Conservation (phyloP, 2,797 vertebrate species). For the Oceanodroma leucorhoa region DNA sequence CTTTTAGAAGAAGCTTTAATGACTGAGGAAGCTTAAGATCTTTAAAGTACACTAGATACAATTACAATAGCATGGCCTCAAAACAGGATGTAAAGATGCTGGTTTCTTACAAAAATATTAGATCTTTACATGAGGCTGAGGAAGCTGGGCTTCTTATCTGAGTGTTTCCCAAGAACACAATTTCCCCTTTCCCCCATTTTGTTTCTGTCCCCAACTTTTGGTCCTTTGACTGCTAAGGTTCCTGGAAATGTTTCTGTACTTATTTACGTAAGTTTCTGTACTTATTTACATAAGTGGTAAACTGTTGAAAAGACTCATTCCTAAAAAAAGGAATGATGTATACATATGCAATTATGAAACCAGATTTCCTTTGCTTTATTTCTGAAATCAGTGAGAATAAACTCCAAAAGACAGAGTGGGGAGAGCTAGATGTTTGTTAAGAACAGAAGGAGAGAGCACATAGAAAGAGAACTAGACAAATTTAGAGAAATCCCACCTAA, state of each 20-base stretch:
- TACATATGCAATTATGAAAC: background rate
- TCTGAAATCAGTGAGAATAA: background rate
- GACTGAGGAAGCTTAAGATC: background rate
- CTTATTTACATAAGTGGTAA: background rate
- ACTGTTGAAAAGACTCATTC: background rate
- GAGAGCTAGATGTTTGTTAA: background rate
- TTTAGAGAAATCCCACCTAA: background rate
- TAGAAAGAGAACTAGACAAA: background rate
- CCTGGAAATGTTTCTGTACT: background rate
- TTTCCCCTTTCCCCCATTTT: background rate
- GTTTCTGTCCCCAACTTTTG: background rate
- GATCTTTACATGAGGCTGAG: background rate
- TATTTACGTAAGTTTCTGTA: background rate
- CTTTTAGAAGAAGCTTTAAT: background rate
- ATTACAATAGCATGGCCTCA: background rate
- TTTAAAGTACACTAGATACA: background rate
- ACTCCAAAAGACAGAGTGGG: background rate
- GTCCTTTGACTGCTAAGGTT: background rate
- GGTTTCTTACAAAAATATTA: slow-evolving; percentile 16
- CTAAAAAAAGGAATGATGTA: background rate
- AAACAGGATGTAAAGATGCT: slow-evolving; percentile 31
- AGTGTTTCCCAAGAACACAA: background rate
- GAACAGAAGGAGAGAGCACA: background rate
- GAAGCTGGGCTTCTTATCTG: slow-evolving; percentile 17
- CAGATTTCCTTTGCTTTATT: background rate